phyloP scores from a whole-genome alignment of 2,888 invertebrate species.

The Plebejus anna region DNA sequence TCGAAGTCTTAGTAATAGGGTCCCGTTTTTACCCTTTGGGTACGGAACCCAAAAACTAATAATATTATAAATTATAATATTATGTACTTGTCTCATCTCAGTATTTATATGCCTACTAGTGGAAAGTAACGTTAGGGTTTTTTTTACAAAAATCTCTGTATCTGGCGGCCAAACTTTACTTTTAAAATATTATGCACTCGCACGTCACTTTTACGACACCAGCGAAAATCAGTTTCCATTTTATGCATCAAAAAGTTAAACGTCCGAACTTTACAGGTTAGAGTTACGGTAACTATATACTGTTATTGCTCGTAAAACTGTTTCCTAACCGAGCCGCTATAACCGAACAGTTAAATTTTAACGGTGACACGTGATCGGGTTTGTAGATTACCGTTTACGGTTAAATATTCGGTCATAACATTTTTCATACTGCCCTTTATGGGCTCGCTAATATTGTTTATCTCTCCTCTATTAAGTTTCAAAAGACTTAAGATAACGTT shows the following conservation, averaged over 20 bases:
- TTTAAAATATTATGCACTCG: background rate
- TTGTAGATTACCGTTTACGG: constrained; percentile 33
- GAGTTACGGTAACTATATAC: constrained; percentile 54
- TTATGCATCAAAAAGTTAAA: constrained; percentile 14
- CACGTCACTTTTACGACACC: background rate
- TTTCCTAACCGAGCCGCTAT: constrained; percentile 54
- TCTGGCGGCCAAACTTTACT: background rate
- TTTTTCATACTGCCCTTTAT: constrained; percentile 9
- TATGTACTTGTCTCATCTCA: too few relatives aligned
- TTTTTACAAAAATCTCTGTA: background rate
- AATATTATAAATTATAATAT: too few relatives aligned
- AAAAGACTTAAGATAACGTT: background rate
- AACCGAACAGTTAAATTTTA: constrained; percentile 56
- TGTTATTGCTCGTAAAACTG: constrained; percentile 61
- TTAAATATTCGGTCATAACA: constrained; percentile 19
- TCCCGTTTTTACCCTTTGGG: too few relatives aligned
- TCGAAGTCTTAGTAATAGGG: too few relatives aligned
- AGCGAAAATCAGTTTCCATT: constrained; percentile 12
- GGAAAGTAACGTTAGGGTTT: background rate
- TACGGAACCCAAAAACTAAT: too few relatives aligned
- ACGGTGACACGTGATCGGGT: constrained; percentile 51
- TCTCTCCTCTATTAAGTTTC: background rate
- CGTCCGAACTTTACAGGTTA: constrained; percentile 39
- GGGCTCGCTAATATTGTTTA: background rate
- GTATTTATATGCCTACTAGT: too few relatives aligned